Conservation (phyloP, 2,113 vertebrate genomes). For the Eudyptes chrysolophus region DNA sequence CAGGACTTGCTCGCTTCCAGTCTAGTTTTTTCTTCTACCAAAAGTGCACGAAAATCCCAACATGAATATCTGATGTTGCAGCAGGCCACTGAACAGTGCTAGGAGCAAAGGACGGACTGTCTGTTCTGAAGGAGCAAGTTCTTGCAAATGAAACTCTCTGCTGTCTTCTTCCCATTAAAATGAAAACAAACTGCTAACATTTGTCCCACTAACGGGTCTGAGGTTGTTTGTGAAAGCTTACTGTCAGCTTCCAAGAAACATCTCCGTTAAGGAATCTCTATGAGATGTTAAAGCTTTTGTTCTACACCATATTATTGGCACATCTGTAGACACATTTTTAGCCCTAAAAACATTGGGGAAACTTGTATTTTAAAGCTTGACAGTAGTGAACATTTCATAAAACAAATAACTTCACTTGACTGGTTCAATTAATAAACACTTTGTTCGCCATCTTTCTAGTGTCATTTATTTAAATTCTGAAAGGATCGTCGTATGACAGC, state of each 20-base stretch:
- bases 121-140: neutral
- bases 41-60: neutral
- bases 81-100: neutral
- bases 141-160: neutral
- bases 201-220: neutral
- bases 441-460: neutral
- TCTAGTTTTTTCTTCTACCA: neutral
- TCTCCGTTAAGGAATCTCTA: neutral
- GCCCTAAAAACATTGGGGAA: neutral
- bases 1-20: neutral
- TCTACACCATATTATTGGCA: neutral
- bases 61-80: neutral
- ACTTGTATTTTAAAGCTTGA: neutral
- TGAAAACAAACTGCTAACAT: neutral
- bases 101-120: neutral
- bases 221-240: neutral
- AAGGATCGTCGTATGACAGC: rapidly evolving
- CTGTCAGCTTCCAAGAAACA: neutral
- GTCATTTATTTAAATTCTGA: neutral
- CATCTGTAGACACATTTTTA: neutral
- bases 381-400: neutral
- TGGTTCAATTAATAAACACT: neutral
- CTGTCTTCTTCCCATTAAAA: neutral
- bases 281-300: neutral
- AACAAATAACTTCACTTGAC: neutral